Base-by-base conservation (phyloP, 2,888 invertebrate genomes). In the Athrips mouffetella region DNA sequence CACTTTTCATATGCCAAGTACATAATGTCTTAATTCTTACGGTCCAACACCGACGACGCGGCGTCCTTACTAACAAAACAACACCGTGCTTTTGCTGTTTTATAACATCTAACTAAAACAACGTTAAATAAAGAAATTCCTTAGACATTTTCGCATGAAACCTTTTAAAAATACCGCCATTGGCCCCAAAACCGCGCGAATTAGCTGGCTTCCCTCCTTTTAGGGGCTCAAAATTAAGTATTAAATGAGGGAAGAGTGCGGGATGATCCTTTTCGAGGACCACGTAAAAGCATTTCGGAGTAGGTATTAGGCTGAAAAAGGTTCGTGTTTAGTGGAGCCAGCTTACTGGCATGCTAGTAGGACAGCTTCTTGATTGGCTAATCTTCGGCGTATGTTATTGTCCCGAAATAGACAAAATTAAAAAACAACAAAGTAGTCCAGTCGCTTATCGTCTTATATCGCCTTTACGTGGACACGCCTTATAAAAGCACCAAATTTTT, bases 211-310 rank as follows among this genome's bases (percentile, higher is more conserved):
- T 47, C 40, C 31, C 33, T 7, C 31, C 31, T 13, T 41, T 30
- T 41, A 6, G 23, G 23, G 27, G 4, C 47, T 16, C 30, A 10
- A 47, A 47, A 47, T 47, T 31, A 23, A 47, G 29, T 47, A 31
- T 41, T 41, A 65, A 70, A 63, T 57, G 58, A 57, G 53, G 50
- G 48, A 57, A 58, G 57, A 55, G 56, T 56, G 57, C 52, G 51
- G 58, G 57, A 52, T 51, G 52, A 58, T 48, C 54, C 21, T 57
- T 61, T 54, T 53, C 50, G 50, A 61, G 63, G 62, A 59, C 55
- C 48, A 49, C 62, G 60, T 58, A 58, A 64, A 64, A 62, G 54
- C 54, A 58, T 63, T 62, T 58, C 55, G 53, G 51, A 54, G 48
- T 53, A 50, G 46, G 30, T 23, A 29, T 45, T 39, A 48, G 2